Evolutionary conservation across 2,888 invertebrate species (phyloP).

Genomic region (Eledona agricola): DNA sequence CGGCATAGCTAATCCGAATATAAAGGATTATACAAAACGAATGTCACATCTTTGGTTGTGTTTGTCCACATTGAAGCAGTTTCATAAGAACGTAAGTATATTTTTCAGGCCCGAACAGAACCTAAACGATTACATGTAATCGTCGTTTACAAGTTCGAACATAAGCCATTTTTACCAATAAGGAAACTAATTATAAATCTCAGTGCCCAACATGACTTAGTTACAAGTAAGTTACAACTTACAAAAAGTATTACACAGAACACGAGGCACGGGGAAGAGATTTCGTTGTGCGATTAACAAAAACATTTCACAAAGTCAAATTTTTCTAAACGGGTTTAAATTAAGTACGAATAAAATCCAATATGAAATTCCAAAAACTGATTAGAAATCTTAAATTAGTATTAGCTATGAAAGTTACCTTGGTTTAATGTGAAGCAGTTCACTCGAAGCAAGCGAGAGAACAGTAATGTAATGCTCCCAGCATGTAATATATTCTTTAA

Average conservation of each 20-base stretch:
- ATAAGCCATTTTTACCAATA: constrained; percentile 3
- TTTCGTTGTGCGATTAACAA: constrained; percentile 41
- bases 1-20: constrained; percentile 26
- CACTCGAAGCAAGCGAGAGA: constrained; percentile 39
- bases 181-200: too few species aligned
- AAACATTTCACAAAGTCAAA: constrained; percentile 1
- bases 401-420: constrained; percentile 45
- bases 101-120: too few species aligned
- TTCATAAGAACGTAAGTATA: too few species aligned
- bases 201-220: too few species aligned
- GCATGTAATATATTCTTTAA: constrained; percentile 62
- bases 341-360: constrained; percentile 45
- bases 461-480: constrained; percentile 58
- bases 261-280: constrained; percentile 48
- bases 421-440: constrained; percentile 49
- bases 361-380: constrained; percentile 50
- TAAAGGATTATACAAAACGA: constrained; percentile 33
- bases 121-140: too few species aligned
- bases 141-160: too few species aligned
- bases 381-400: constrained; percentile 52
- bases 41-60: constrained; percentile 23
- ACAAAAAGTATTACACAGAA: constrained; percentile 45
- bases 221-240: constrained; percentile 44
- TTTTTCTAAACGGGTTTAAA: constrained; percentile 3
- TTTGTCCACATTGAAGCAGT: not conserved